Base-by-base conservation (phyloP, 2,797 vertebrate genomes). In the Amniataba percoides region DNA sequence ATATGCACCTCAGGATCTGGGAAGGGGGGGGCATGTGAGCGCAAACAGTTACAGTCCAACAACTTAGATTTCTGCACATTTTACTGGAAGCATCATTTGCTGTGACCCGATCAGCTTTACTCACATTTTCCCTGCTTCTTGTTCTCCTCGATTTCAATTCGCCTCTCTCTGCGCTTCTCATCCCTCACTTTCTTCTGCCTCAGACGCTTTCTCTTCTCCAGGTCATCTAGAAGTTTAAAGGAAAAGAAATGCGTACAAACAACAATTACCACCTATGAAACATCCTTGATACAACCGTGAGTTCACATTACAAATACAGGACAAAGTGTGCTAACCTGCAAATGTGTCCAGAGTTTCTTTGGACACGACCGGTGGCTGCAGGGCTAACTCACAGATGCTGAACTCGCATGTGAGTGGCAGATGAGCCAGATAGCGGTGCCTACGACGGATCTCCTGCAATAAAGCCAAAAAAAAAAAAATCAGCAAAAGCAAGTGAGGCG, bases 121-220 rank as follows among this genome's bases (percentile, higher is more conserved):
- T 96, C 93, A 99, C 98, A 99, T 92, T 94, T 99, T 57, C 98
- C 98, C 89, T 99, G 98, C 84, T 97, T 99, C 93, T 96, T 96
- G 92, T 98, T 98, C 83, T 99, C 98, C 81, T 99, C 98, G 0
- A 99, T 97, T 89, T 99, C 98, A 87, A 99, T 99, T 48, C 97
- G 95, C 72, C 94, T 97, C 80, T 99, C 98, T 10, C 97, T 93
- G 51, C 98, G 96, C 15, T 97, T 96, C 59, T 99, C 98, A 76
- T 99, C 98, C 10, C 97, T 96, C 5, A 93, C 97, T 65, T 99
- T 99, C 93, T 98, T 98, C 94, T 98, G 97, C 81, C 98, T 96
- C n/a, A 97, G 92, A 19, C 95, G 97, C 83, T 95, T 97, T 86
- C 98, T 95, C 91, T 97, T 99, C 87, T 99, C 97, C 84, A 99